Evolutionary conservation across 2,797 vertebrate species (phyloP).

Genomic region (Holocentrus rufus): DNA sequence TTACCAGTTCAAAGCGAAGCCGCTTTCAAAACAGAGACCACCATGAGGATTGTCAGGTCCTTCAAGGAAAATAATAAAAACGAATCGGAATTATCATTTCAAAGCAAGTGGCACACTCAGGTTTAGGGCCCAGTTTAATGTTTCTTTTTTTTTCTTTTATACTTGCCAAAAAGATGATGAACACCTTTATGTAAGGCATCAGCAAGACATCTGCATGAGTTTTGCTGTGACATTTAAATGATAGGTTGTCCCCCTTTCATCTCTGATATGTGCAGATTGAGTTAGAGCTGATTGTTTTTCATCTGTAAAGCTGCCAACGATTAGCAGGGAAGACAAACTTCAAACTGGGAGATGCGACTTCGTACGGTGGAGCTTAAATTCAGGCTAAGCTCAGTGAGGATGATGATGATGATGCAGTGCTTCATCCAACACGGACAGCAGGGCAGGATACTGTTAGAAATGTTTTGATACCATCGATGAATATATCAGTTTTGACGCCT

Average conservation of each 20-base stretch:
- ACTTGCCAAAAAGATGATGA: too few species aligned
- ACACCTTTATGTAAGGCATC: too few species aligned
- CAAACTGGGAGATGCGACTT: neutral
- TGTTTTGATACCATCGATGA: too few species aligned
- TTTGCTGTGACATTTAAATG: too few species aligned
- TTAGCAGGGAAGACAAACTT: neutral
- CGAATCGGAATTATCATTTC: neutral
- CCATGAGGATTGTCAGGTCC: neutral
- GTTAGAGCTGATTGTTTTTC: neutral
- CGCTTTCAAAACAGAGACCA: neutral
- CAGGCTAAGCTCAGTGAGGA: neutral
- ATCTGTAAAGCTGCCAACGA: neutral
- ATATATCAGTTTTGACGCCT: neutral
- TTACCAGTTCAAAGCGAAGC: conserved; percentile 1
- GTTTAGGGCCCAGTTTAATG: too few species aligned
- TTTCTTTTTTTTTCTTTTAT: too few species aligned
- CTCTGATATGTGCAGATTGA: neutral
- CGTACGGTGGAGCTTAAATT: too few species aligned
- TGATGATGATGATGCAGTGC: neutral
- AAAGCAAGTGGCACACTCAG: too few species aligned
- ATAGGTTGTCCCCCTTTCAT: neutral
- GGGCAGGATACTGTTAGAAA: neutral
- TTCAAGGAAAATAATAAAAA: neutral
- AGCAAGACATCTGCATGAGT: too few species aligned
- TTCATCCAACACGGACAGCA: neutral